phyloP scores from a whole-genome alignment of 2,888 invertebrate species.

The Chloroclystis v-ata region DNA sequence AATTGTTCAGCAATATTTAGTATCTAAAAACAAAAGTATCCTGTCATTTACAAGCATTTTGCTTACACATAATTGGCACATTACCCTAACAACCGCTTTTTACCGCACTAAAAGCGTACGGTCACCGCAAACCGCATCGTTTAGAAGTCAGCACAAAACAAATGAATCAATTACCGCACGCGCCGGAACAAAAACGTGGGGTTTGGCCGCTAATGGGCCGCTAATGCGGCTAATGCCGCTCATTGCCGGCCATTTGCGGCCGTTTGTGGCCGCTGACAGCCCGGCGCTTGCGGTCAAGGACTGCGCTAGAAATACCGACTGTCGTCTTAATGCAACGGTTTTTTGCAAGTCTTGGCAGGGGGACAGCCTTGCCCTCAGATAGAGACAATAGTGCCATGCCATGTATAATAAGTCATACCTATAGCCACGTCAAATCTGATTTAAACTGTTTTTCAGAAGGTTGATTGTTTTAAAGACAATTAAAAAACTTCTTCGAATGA shows the following conservation, averaged over 20 bases:
- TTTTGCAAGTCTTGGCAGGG: background rate
- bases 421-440: too few relatives aligned
- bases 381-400: too few relatives aligned
- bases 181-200: slow-evolving; percentile 25
- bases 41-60: background rate
- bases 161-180: slow-evolving; percentile 30
- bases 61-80: slow-evolving; percentile 1
- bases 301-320: background rate
- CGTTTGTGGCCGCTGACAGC: slow-evolving; percentile 8
- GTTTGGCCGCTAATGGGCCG: slow-evolving; percentile 28
- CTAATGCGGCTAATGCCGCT: slow-evolving; percentile 31
- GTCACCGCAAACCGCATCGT: slow-evolving; percentile 17
- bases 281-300: slow-evolving; percentile 6
- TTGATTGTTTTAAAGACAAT: too few relatives aligned
- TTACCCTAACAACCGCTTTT: slow-evolving; percentile 5
- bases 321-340: background rate
- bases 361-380: too few relatives aligned
- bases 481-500: too few relatives aligned
- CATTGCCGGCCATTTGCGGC: slow-evolving; percentile 26
- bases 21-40: background rate
- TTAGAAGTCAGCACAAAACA: slow-evolving; percentile 22
- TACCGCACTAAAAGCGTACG: slow-evolving; percentile 5
- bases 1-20: too few relatives aligned
- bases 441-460: too few relatives aligned
- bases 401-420: too few relatives aligned